Conservation (phyloP, 2,113 vertebrate genomes). For the Aldabrachelys gigantea region DNA sequence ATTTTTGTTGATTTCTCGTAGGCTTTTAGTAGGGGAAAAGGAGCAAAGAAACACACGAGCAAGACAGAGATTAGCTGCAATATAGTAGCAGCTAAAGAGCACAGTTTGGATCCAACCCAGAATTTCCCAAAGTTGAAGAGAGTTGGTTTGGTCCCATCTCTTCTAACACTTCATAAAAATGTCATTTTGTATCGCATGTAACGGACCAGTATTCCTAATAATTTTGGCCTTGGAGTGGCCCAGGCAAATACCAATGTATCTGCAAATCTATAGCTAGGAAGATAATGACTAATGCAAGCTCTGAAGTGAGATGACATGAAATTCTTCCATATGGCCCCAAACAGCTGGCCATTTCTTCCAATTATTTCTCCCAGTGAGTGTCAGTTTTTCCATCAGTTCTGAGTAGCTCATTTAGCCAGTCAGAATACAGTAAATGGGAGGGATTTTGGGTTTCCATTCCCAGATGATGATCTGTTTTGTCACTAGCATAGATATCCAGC, state of each 20-base stretch:
- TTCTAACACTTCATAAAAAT: not conserved
- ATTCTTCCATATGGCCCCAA: fast-evolving
- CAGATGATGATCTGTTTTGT: not conserved
- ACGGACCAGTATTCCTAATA: not conserved
- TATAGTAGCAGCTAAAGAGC: fast-evolving
- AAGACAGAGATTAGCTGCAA: not conserved
- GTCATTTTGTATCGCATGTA: not conserved
- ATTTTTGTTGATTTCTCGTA: not conserved
- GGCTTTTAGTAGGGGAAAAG: not conserved
- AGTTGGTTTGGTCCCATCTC: not conserved
- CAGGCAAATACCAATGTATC: not conserved
- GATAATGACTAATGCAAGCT: not conserved
- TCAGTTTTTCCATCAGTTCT: not conserved
- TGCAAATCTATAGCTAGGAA: not conserved
- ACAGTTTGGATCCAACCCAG: fast-evolving
- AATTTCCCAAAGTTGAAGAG: not conserved
- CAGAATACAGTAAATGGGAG: not conserved
- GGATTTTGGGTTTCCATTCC: not conserved
- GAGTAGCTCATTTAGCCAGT: not conserved
- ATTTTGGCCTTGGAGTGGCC: not conserved
- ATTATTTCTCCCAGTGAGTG: not conserved
- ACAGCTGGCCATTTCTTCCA: not conserved
- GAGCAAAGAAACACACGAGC: not conserved
- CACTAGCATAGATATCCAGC: not conserved
- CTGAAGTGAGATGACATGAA: not conserved